Evolutionary conservation across 2,888 invertebrate species (phyloP).

Genomic region (Melanostoma scalare): DNA sequence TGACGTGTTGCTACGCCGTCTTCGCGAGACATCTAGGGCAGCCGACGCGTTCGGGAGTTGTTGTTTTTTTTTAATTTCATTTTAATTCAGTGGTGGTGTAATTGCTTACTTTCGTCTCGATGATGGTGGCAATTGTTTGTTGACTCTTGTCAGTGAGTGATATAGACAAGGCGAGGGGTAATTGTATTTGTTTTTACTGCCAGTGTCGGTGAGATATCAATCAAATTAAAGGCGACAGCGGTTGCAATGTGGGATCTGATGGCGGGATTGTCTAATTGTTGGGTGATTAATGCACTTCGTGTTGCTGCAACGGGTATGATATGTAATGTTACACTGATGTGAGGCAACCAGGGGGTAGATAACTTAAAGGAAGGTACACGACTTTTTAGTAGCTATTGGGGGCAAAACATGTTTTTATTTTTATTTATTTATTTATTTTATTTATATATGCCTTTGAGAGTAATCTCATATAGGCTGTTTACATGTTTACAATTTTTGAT

Average conservation of each 20-base stretch:
- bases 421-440: too few relatives aligned
- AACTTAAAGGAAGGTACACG: slow-evolving; percentile 2
- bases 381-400: slow-evolving; percentile 22
- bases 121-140: slow-evolving; percentile 69
- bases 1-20: not conserved
- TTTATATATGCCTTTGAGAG: too few relatives aligned
- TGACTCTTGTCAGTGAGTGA: slow-evolving; percentile 49
- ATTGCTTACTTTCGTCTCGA: slow-evolving; percentile 63
- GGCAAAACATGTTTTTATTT: slow-evolving; percentile 28
- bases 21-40: slow-evolving; percentile 49
- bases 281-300: slow-evolving; percentile 57
- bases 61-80: slow-evolving; percentile 13
- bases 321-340: slow-evolving; percentile 52
- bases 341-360: slow-evolving; percentile 15
- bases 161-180: slow-evolving; percentile 33
- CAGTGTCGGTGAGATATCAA: slow-evolving; percentile 66
- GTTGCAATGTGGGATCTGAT: slow-evolving; percentile 17
- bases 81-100: slow-evolving; percentile 33
- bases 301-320: slow-evolving; percentile 44
- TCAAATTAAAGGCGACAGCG: slow-evolving; percentile 61
- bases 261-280: slow-evolving; percentile 47
- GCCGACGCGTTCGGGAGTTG: slow-evolving; percentile 33
- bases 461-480: too few relatives aligned
- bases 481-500: too few relatives aligned
- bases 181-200: slow-evolving; percentile 54